Evolutionary conservation across 92 coral and sea anemone species (phyloP), one percentile per base, ranked within the genome.

Genomic region (Porites rus): DNA sequence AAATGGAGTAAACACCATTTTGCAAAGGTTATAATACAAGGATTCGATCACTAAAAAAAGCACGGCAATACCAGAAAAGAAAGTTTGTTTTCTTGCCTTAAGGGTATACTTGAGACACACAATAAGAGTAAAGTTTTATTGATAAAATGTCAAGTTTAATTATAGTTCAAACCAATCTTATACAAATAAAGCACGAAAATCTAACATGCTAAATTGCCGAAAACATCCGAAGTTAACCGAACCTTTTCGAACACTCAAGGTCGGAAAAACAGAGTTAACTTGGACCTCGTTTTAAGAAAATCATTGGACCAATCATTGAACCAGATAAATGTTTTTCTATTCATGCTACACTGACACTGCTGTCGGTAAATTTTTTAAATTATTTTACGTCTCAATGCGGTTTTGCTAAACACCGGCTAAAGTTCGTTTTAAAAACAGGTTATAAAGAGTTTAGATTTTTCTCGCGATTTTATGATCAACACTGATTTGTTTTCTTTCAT

Each of bases 71-170:
- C 46, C 46, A 38, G 46, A 3, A 28, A 38, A 38, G 4, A 38
- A 38, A 75, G 79, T 56, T 14, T 25, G 53, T 58, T 67, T 80
- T 67, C 75, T 66, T 8, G 52, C 74, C 65, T 22, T 9, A 80
- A 67, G 75, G 74, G 51, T 53, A 66, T 63, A 69, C 51, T 76
- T 8, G 51, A 8, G 11, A 17, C 22, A 13, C 28, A 14, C 31
- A 22, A 24, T 25, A 20, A 14, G 17, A 76, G 80, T 62, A 76
- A 16, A 31, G 13, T 28, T 54, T 59, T 58, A 56, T 76, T 74
- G 3, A 54, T 43, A 74, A 74, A n/a, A 53, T 74, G 63, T 21
- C 78, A 54, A 74, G 53, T 51, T 74, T 74, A 56, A 76, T 76
- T 76, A 58, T 51, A 56, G 51, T 56, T 76, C 65, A 76, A 76